Percentiles rank a stretch among this genome's conserved stretches.
Evolutionary conservation across 2,113 vertebrate genomes (phyloP).

Genomic region (Pitta sordida): DNA sequence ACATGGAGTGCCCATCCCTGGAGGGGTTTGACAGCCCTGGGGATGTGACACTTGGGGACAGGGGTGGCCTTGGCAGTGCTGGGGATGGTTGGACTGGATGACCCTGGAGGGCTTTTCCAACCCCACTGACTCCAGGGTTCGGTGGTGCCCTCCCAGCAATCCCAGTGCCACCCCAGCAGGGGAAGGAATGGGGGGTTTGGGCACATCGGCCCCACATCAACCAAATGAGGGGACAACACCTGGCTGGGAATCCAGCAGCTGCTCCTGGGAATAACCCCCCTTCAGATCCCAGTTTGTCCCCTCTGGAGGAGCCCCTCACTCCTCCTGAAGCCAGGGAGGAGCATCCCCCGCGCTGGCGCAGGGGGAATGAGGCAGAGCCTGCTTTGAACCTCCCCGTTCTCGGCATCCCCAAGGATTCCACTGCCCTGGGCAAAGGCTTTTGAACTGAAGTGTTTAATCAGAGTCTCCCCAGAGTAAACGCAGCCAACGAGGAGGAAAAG

Average conservation of each 20-base stretch:
- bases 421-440: not conserved
- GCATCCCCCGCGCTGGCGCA: not conserved
- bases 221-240: accelerated
- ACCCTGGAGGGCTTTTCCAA: not conserved
- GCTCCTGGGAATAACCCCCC: no score
- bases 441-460: not conserved
- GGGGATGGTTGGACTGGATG: not conserved
- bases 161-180: not conserved
- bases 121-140: not conserved
- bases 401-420: not conserved
- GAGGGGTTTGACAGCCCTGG: not conserved
- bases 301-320: not conserved
- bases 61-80: not conserved
- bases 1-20: not conserved
- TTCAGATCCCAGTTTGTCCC: not conserved
- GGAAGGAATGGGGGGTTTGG: not conserved
- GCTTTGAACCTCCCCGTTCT: not conserved
- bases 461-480: not conserved
- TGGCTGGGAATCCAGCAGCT: not conserved
- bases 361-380: not conserved
- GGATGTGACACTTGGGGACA: not conserved
- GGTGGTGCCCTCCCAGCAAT: not conserved
- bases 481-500: not conserved
- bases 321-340: not conserved
- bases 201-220: not conserved